Base-by-base conservation (phyloP, 2,888 invertebrate genomes). In the Stenoptilia bipunctidactyla region DNA sequence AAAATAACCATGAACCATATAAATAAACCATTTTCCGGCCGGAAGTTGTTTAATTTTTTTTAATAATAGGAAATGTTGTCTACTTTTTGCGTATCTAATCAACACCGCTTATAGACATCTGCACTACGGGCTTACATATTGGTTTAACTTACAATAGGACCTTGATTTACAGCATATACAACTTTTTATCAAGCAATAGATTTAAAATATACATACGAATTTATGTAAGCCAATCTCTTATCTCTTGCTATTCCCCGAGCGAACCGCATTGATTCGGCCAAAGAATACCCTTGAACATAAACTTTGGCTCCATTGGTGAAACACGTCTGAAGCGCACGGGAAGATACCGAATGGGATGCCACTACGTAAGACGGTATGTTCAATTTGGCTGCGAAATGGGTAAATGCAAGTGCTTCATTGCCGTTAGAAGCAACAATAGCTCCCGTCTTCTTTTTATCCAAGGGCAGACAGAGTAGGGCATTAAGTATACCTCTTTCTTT, bases 401-500 rank as follows among this genome's bases (percentile, higher is more conserved):
- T 86, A 27, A 92, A 61, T 1, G 89, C 88, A 33, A 88, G 65
- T 0, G 90, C 91, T 56, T 90, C 90, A 58, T 92, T 92, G 0
- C 92, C 91, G 9, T 89, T 82, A 5, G 90, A 90, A 0, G 90
- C 90, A 10, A 90, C 83, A 25, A 89, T 87, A 1, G 91, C 87
- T 4, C 92, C 92, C 4, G 67, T 65, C 49, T 76, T 75, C 56
- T 85, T 87, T 59, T 89, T 86, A 39, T 88, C 87, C 45, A 69
- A 48, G 2, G 84, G 58, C 37, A 91, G 61, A 64, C 83, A 82
- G 51, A 87, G 65, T 20, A 91, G 67, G 1, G 86, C 86, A 56
- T 89, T 89, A 25, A 89, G 59, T 0, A 89, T 88, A 14, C 92
- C 92, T 52, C 92, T 73, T 61, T 91, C 91, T 66, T 92, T 92